Evolutionary conservation across 2,888 invertebrate species (phyloP).

Genomic region (Gerosis bhagava): DNA sequence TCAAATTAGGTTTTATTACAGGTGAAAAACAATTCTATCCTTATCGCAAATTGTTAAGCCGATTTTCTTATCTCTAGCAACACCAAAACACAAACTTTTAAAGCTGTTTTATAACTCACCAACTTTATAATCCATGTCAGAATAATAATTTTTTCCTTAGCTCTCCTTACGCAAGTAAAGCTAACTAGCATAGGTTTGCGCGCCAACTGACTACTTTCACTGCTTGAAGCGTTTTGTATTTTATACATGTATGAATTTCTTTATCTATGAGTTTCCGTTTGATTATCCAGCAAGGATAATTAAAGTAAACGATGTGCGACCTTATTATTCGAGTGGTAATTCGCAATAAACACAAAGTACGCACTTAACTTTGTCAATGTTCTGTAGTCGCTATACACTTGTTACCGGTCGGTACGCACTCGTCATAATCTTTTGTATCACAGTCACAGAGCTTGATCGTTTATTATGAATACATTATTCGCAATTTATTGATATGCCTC

Average conservation of each 20-base stretch:
- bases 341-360: conserved; percentile 31
- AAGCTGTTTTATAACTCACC: conserved; percentile 41
- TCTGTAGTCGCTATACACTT: conserved; percentile 10
- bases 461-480: conserved; percentile 15
- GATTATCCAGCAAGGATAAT: conserved; percentile 48
- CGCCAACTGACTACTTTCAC: conserved; percentile 34
- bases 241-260: conserved; percentile 43
- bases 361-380: conserved; percentile 24
- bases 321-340: conserved; percentile 35
- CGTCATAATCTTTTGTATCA: conserved; percentile 26
- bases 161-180: neutral
- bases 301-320: conserved; percentile 33
- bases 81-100: too few species aligned
- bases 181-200: conserved; percentile 16
- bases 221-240: conserved; percentile 35
- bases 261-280: conserved; percentile 47
- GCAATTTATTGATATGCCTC: conserved; percentile 22
- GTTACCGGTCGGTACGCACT: too few species aligned
- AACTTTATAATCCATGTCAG: conserved; percentile 45
- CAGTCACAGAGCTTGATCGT: too few species aligned
- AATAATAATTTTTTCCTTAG: conserved; percentile 13
- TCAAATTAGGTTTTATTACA: too few species aligned
- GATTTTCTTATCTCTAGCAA: too few species aligned
- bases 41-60: too few species aligned
- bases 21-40: too few species aligned